A percentile compares a stretch with the other conserved stretches of the same genome.
These are phyloP conservation scores for Antennarius striatus DNA, from an alignment of 2,113 vertebrate species.

Conservation along the genomic window DNA sequence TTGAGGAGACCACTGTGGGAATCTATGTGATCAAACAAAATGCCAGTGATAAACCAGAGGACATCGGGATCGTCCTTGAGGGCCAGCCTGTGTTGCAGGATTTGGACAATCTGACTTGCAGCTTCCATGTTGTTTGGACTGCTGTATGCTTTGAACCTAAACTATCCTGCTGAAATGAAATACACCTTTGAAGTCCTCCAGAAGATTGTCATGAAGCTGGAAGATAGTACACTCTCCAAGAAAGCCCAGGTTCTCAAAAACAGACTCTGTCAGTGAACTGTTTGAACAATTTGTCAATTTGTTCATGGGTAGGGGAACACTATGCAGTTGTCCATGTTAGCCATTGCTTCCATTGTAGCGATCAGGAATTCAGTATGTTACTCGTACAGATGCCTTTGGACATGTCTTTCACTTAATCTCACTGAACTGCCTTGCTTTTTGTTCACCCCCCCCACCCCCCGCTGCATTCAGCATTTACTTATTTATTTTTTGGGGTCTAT, in stretches of 20 bases:
- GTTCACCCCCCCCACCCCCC: no score
- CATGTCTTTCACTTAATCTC: no score
- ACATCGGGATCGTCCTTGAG: neutral
- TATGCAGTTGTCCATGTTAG: no score
- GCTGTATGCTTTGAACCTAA: neutral
- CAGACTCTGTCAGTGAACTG: neutral
- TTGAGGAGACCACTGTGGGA: neutral
- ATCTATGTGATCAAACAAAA: neutral
- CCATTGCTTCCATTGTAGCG: no score
- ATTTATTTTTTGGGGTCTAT: no score
- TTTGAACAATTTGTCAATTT: no score
- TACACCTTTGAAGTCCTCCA: constrained; percentile 7
- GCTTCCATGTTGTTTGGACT: constrained; percentile 8
- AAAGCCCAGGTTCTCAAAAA: constrained; percentile 5
- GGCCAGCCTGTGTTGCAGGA: neutral
- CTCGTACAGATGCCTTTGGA: no score
- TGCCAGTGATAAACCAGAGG: neutral
- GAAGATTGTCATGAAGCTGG: neutral
- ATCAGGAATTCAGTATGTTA: no score
- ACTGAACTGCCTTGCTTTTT: no score
- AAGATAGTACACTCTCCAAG: neutral
- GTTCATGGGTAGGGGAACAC: no score
- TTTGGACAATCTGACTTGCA: neutral
- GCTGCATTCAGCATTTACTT: no score
- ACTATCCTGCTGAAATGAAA: neutral